These are phyloP conservation scores for Malurus melanocephalus DNA, from an alignment of 2,113 vertebrate genomes.

Conservation along the genomic window DNA sequence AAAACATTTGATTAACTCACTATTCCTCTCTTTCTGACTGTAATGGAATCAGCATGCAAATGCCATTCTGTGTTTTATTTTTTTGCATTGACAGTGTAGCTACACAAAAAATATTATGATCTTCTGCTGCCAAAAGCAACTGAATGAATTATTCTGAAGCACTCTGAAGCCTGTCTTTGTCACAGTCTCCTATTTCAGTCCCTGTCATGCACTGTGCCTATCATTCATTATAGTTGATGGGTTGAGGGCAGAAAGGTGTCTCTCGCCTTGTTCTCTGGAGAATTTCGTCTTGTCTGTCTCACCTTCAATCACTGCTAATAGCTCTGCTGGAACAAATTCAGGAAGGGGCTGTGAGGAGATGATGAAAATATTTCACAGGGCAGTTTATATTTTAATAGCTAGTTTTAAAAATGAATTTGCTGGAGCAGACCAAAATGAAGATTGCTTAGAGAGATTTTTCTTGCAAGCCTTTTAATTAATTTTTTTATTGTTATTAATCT, in stretches of 20 bases:
- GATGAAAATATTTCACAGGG: constrained; percentile 59
- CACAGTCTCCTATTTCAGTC: constrained; percentile 47
- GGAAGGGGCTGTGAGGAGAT: constrained; percentile 42
- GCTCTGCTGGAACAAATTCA: constrained; percentile 80
- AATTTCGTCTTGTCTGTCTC: constrained; percentile 71
- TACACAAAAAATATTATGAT: constrained; percentile 52
- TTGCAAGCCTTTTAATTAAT: not conserved
- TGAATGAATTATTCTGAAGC: constrained; percentile 65
- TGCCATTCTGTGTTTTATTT: not conserved
- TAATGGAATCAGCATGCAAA: constrained; percentile 19
- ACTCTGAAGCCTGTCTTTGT: constrained; percentile 53
- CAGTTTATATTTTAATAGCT: constrained; percentile 59
- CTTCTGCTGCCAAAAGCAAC: constrained; percentile 25
- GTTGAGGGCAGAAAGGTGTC: constrained; percentile 63
- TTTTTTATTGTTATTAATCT: constrained; percentile 28
- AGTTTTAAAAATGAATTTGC: constrained; percentile 27
- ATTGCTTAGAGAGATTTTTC: constrained; percentile 13
- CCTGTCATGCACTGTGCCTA: constrained; percentile 51
- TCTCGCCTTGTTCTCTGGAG: constrained; percentile 69
- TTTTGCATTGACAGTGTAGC: constrained; percentile 13
- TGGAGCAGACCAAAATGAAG: constrained; percentile 31
- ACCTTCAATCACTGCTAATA: constrained; percentile 88
- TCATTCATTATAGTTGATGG: constrained; percentile 69
- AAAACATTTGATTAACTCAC: constrained; percentile 5
- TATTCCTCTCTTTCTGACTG: not conserved